A percentile compares a stretch with the other conserved stretches of the same genome.
phyloP scores from a whole-genome alignment of 2,888 invertebrate genomes.

The Sclerodermus sp. region DNA sequence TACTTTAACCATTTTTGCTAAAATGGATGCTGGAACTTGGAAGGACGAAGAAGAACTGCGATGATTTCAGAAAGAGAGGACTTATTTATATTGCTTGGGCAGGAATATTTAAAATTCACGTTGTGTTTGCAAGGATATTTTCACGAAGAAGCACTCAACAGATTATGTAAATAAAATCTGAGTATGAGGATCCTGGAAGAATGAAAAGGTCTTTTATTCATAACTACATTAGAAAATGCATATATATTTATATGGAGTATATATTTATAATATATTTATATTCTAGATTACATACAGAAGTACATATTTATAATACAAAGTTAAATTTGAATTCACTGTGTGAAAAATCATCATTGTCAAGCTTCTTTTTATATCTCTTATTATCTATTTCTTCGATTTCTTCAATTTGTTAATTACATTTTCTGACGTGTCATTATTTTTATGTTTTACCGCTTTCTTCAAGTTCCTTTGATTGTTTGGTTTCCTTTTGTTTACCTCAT shows the following conservation, averaged over 20 bases:
- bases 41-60: slow-evolving; percentile 28
- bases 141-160: slow-evolving; percentile 42
- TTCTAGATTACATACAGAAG: not conserved
- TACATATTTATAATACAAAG: no score
- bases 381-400: no score
- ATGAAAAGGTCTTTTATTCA: slow-evolving; percentile 19
- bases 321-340: no score
- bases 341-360: no score
- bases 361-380: no score
- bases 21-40: slow-evolving; percentile 5
- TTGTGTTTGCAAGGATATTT: slow-evolving; percentile 22
- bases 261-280: slow-evolving; percentile 11
- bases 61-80: slow-evolving; percentile 7
- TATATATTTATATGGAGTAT: no score
- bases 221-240: slow-evolving; percentile 12
- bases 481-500: slow-evolving; percentile 2
- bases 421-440: no score
- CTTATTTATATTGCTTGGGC: slow-evolving; percentile 38
- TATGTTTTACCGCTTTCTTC: no score
- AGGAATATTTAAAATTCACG: slow-evolving; percentile 33
- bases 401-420: no score
- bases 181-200: slow-evolving; percentile 3
- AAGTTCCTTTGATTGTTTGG: no score
- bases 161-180: slow-evolving; percentile 43
- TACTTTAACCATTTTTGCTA: slow-evolving; percentile 23